Evolutionary conservation across 2,113 vertebrate species (phyloP), one percentile per base, ranked within the genome.

Genomic region (human (Homo sapiens)): DNA sequence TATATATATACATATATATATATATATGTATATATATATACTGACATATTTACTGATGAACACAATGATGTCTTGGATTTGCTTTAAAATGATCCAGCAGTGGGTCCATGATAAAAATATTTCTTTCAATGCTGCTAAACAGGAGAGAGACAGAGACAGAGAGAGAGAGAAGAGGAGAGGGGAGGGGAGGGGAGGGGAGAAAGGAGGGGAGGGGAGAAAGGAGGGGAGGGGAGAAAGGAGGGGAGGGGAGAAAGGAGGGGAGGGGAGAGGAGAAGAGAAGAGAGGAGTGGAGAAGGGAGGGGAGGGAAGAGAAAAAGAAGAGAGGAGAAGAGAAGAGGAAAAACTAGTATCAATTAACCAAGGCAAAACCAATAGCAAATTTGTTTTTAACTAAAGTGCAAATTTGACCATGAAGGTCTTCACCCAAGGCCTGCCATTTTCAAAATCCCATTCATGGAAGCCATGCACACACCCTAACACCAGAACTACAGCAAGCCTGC

Each of bases 281-380:
- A 55, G 52, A 6, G 17, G 17, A 55, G 17, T 6, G 18, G 52
- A 17, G 43, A 45, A 45, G 57, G 16, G 12, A 43, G 13, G 8
- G 3, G 3, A 4, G 52, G 57, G 3, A 3, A 59, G 4, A 14
- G 3, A 35, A 6, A 20, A 5, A n/a, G 6, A 7, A 17, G 17
- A 11, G 57, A 17, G 27, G 18, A 12, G 59, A 43, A 11, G 40
- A 48, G 14, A 10, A 4, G 6, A 11, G 32, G 13, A 10, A 2
- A 43, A 4, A 1, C 23, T 12, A 20, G 8, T 80, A 38, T 4
- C n/a, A 59, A 87, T 40, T n/a, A 94, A 35, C 38, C 25, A 73
- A 73, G 35, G 23, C 17, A 84, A 83, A 95, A 75, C n/a, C 87
- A 87, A 9, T 0, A 40, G 50, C 72, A 30, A 59, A n/a, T 68